phyloP scores from a whole-genome alignment of 1,140 invertebrate species.

The Euglossa dilemma region DNA sequence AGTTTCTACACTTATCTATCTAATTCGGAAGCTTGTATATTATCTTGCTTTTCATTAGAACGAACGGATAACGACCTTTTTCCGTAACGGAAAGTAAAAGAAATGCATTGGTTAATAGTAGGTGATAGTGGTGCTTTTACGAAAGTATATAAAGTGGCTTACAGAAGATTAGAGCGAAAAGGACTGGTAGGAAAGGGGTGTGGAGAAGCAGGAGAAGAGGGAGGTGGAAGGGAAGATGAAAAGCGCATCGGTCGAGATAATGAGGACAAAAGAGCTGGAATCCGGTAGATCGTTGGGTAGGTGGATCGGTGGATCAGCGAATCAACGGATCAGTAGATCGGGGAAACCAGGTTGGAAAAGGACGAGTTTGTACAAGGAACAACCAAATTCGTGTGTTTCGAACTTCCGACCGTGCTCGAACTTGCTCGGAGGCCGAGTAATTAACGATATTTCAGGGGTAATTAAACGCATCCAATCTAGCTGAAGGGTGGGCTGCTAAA shows the following conservation, averaged over 20 bases:
- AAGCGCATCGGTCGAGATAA: constrained; percentile 43
- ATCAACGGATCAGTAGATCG: constrained; percentile 49
- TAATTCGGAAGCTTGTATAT: not conserved
- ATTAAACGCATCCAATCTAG: constrained; percentile 80
- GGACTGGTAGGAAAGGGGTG: not conserved
- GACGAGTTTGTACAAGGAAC: constrained; percentile 35
- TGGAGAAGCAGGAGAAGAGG: not conserved
- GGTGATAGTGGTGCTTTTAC: constrained; percentile 11
- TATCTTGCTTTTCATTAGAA: not conserved
- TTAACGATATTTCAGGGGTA: constrained; percentile 82
- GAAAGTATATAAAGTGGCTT: constrained; percentile 26
- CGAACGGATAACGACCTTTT: not conserved
- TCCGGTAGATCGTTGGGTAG: constrained; percentile 35
- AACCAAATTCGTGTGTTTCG: constrained; percentile 45
- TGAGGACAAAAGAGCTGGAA: constrained; percentile 32
- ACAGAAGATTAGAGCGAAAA: not conserved
- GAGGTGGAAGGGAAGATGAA: constrained; percentile 37
- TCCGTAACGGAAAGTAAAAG: not conserved
- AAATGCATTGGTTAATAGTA: not conserved
- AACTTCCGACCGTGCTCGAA: constrained; percentile 29
- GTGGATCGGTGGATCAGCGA: constrained; percentile 40
- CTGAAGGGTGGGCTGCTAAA: constrained; percentile 71
- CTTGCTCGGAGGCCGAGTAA: constrained; percentile 68
- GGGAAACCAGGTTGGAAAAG: constrained; percentile 37
- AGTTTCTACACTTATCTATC: not conserved